Evolutionary conservation across 2,888 invertebrate genomes (phyloP), one percentile per base, ranked within the genome.

Genomic region (Labia minor): DNA sequence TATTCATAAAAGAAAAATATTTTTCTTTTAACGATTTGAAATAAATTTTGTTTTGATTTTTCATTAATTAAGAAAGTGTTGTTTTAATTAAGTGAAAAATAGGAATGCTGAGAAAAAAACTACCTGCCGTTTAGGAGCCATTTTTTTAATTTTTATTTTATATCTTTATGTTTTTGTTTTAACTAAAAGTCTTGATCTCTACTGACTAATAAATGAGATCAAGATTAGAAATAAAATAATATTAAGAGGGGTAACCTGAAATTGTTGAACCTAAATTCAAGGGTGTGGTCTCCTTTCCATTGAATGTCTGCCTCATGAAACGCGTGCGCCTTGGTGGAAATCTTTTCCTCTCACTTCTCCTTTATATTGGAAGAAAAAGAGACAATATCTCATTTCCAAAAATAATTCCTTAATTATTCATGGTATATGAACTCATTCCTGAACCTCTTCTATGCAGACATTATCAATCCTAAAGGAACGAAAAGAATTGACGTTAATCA

Each of bases 91-190:
- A n/a, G n/a, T n/a, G n/a, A n/a, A n/a, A n/a, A n/a, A n/a, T n/a
- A n/a, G 26, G 26, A 26, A 8, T 6, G 26, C 8, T 26, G 26
- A 26, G n/a, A n/a, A n/a, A 26, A 26, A 26, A 26, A 8, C 49
- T 49, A 49, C 49, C 49, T 49, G 49, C 16, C 49, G 14, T 49
- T 49, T 49, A 49, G 49, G 49, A 49, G 49, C 49, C 49, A 49
- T 49, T 11, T n/a, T 26, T 26, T 49, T 10, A 49, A 10, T 14
- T 49, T 8, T 16, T 49, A 14, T 49, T 33, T 33, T 8, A n/a
- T n/a, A n/a, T n/a, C n/a, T n/a, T n/a, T n/a, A 26, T 26, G 3
- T 26, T 26, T 26, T 26, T 3, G 3, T 26, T 8, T 26, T 26
- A 26, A 6, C 26, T 49, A 49, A 49, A 49, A 10, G 49, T 4